phyloP scores from a whole-genome alignment of 2,797 vertebrate genomes.

The Jordanella pulchra region DNA sequence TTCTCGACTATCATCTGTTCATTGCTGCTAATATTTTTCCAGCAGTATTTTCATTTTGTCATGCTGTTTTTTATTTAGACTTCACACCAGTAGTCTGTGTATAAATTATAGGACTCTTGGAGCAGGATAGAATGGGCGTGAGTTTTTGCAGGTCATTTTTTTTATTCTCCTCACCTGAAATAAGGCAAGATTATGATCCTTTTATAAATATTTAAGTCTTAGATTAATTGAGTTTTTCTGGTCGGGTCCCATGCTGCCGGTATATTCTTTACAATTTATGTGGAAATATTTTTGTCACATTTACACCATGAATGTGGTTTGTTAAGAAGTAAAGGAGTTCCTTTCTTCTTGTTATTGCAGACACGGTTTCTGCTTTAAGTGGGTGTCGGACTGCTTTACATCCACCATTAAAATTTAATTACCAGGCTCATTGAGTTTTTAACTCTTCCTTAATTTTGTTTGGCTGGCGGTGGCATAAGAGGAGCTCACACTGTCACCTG shows the following conservation, averaged over 20 bases:
- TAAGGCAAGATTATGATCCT: neutral
- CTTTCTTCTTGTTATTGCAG: slow-evolving; percentile 19
- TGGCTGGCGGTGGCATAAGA: slow-evolving; percentile 57
- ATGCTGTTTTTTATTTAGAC: slow-evolving; percentile 46
- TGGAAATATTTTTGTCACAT: neutral
- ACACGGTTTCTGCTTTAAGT: slow-evolving; percentile 56
- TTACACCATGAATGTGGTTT: slow-evolving; percentile 4
- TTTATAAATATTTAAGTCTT: neutral
- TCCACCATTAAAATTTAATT: slow-evolving; percentile 78
- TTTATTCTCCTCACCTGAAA: neutral
- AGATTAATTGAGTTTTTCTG: neutral
- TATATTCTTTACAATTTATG: neutral
- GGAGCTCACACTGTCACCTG: slow-evolving; percentile 63
- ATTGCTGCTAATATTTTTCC: slow-evolving; percentile 40
- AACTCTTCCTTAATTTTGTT: slow-evolving; percentile 74
- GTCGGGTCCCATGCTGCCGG: too few relatives aligned
- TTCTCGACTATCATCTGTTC: slow-evolving; percentile 56
- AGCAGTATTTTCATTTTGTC: slow-evolving; percentile 57
- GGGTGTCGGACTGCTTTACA: slow-evolving; percentile 68
- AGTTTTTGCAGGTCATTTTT: slow-evolving; percentile 4
- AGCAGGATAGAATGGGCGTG: neutral
- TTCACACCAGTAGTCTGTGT: slow-evolving; percentile 23
- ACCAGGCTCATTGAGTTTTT: slow-evolving; percentile 76
- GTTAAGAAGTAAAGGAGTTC: slow-evolving; percentile 21
- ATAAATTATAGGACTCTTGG: slow-evolving; percentile 27